Evolutionary conservation across 2,797 vertebrate genomes (phyloP).

Genomic region (Ataeniobius toweri): DNA sequence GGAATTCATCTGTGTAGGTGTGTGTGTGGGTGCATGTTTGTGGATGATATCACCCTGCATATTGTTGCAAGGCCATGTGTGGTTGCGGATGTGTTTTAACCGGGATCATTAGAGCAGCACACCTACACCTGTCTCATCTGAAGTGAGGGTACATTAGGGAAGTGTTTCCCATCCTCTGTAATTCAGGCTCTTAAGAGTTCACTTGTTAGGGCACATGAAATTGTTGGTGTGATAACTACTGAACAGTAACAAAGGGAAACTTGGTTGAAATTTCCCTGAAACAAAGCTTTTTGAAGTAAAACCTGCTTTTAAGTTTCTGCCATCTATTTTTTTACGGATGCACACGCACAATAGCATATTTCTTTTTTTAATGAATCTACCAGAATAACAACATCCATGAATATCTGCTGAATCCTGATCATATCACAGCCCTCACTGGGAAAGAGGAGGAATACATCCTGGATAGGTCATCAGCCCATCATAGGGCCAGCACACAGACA

Average conservation of each 20-base stretch:
- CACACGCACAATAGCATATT: not conserved
- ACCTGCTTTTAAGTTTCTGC: not conserved
- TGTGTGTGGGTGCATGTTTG: slow-evolving; percentile 63
- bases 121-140: slow-evolving; percentile 52
- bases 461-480: not conserved
- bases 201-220: slow-evolving; percentile 5
- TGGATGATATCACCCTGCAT: slow-evolving; percentile 64
- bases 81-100: slow-evolving; percentile 47
- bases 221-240: slow-evolving; percentile 16
- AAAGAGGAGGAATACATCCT: not conserved
- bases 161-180: slow-evolving; percentile 31
- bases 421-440: not conserved
- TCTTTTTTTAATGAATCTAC: not conserved
- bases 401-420: not conserved
- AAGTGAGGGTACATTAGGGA: slow-evolving; percentile 27
- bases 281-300: not conserved
- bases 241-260: slow-evolving; percentile 16
- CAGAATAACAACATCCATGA: not conserved
- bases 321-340: not conserved
- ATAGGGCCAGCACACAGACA: not conserved
- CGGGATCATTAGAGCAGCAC: slow-evolving; percentile 45
- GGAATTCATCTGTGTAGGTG: slow-evolving; percentile 41
- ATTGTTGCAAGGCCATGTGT: slow-evolving; percentile 47
- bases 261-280: slow-evolving; percentile 12
- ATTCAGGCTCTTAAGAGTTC: slow-evolving; percentile 20